phyloP scores from a whole-genome alignment of 2,888 invertebrate species.

The Ennomos fuscantarius region DNA sequence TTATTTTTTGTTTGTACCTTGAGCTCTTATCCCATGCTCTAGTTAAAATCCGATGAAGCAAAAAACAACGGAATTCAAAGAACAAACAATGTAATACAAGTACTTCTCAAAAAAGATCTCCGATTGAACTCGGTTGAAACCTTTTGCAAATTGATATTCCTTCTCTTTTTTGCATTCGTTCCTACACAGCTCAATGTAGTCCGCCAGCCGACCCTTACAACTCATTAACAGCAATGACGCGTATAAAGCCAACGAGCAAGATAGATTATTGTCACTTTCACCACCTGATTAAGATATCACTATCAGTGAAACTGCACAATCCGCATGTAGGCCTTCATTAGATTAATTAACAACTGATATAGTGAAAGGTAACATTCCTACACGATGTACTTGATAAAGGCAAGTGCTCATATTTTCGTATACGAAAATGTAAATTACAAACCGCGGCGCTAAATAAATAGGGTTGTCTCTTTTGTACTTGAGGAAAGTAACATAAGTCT shows the following conservation, averaged over 20 bases:
- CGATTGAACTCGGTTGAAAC: no score
- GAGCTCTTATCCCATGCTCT: no score
- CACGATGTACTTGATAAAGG: slow-evolving; percentile 18
- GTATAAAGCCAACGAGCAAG: slow-evolving; percentile 24
- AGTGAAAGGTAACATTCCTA: slow-evolving; percentile 26
- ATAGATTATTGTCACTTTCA: slow-evolving; percentile 42
- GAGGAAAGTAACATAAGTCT: slow-evolving; percentile 13
- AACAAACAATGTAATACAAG: no score
- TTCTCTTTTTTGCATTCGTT: neutral
- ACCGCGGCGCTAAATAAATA: slow-evolving; percentile 31
- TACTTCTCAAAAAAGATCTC: no score
- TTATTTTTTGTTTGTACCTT: neutral
- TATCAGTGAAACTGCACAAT: slow-evolving; percentile 32
- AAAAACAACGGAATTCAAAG: no score
- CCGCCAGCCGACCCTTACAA: neutral
- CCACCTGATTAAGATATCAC: slow-evolving; percentile 35
- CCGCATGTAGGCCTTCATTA: slow-evolving; percentile 16
- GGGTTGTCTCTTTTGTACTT: slow-evolving; percentile 12
- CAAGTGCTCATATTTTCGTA: slow-evolving; percentile 42
- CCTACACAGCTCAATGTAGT: no score
- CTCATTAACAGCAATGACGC: slow-evolving; percentile 28
- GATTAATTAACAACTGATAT: slow-evolving; percentile 27
- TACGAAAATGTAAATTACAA: slow-evolving; percentile 63
- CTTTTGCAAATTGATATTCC: neutral
- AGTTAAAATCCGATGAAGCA: no score